Conservation (phyloP, 1,140 invertebrate species). For the Neoseiulus cucumeris region DNA sequence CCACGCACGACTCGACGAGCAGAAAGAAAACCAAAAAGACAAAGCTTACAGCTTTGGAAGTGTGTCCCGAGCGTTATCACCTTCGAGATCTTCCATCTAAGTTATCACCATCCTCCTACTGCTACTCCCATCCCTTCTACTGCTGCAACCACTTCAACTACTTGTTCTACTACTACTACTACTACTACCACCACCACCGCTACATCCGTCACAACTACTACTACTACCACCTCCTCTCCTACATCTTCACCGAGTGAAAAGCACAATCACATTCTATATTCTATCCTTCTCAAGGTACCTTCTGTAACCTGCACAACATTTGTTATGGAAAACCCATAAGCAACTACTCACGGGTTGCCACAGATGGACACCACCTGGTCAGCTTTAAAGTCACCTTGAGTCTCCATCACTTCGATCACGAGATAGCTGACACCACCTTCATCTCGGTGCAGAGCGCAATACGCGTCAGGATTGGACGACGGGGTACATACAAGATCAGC, state of each 20-base stretch:
- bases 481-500: too few species aligned
- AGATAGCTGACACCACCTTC: neutral
- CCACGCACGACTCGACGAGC: too few species aligned
- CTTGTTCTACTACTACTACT: neutral
- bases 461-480: neutral
- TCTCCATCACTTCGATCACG: too few species aligned
- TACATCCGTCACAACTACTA: neutral
- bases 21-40: too few species aligned
- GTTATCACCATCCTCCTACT: too few species aligned
- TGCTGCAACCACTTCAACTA: too few species aligned
- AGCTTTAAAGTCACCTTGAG: too few species aligned
- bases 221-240: neutral
- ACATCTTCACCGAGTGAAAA: neutral
- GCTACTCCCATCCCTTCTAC: too few species aligned
- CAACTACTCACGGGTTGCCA: neutral
- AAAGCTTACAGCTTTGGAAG: too few species aligned
- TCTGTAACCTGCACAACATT: conserved; percentile 11
- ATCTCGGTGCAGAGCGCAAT: neutral
- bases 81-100: too few species aligned
- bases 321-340: conserved; percentile 11
- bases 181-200: neutral
- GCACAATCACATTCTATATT: neutral
- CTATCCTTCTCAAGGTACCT: conserved; percentile 5
- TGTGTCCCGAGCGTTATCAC: too few species aligned
- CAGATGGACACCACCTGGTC: neutral